Conservation (phyloP, 2,113 vertebrate species). For the Protobothrops flavoviridis region DNA sequence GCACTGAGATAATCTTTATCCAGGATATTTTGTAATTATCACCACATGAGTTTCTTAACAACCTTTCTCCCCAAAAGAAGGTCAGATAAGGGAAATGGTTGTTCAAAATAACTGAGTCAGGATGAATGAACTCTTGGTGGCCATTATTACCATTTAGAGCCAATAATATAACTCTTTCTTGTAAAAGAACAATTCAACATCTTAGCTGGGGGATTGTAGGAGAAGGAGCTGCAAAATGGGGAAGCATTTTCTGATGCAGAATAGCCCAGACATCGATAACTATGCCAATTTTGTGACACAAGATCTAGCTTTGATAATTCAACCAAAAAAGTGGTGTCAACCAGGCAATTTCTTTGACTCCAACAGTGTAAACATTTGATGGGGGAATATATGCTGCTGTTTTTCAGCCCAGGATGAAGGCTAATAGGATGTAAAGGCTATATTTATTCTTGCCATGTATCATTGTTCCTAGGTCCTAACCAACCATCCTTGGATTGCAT, state of each 20-base stretch:
- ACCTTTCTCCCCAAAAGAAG: not conserved
- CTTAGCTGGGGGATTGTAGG: not conserved
- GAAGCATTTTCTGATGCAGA: not conserved
- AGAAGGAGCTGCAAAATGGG: not conserved
- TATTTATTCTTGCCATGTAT: not conserved
- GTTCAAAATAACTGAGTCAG: not conserved
- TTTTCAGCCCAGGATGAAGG: not conserved
- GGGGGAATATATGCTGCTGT: not conserved
- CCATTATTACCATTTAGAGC: not conserved
- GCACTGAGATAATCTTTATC: not conserved
- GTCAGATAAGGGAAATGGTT: not conserved
- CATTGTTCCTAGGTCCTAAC: not conserved
- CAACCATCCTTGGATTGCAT: not conserved
- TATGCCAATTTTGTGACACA: not conserved
- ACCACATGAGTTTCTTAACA: not conserved
- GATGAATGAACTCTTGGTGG: not conserved
- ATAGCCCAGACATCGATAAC: not conserved
- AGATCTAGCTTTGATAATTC: not conserved
- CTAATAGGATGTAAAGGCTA: not conserved
- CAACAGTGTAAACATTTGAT: not conserved
- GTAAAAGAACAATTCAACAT: not conserved
- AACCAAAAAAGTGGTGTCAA: not conserved
- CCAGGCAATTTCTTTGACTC: not conserved
- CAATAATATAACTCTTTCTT: not conserved
- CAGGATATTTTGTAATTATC: not conserved